Evolutionary conservation across 2,797 vertebrate genomes (phyloP), one percentile per base, ranked within the genome.

Genomic region (Hirundo rustica): DNA sequence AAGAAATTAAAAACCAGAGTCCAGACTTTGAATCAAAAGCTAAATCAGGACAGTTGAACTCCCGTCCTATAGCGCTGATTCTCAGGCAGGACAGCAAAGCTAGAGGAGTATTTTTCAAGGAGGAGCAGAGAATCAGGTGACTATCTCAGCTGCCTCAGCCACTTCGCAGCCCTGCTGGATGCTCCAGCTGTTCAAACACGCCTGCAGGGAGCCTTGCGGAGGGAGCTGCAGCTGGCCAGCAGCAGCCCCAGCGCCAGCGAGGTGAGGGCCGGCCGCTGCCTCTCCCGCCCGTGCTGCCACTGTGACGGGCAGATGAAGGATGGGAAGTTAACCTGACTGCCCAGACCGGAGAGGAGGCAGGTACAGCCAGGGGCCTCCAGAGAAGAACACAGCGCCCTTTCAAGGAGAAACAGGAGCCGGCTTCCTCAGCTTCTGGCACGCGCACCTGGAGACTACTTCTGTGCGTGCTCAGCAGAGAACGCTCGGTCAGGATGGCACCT

Each of bases 171-270:
- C 68, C 95, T 71, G 89, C 15, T 89, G 96, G 96, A 82, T 17
- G 72, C 90, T 85, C 83, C 96, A 97, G 93, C 96, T 96, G 96
- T 93, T 95, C 93, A 97, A 97, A 96, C 92, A 96, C 0, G 19
- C 38, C 71, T 36, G 54, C 84, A 55, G 71, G 76, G 29, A 91
- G 81, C 61, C 83, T 45, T 9, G 4, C 80, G 47, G 92, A 62
- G 85, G 93, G 80, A 91, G 86, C 71, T 79, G 82, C 95, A 95
- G 82, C 94, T 95, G 95, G 53, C 34, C 7, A 1, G 66, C 36
- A 55, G 76, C 88, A 87, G 85, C 36, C 58, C 53, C 73, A 30
- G 79, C 5, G 0, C 19, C 6, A 2, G 50, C 27, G 0, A 45
- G 20, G n/a, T 8, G 0, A 45, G 20, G n/a, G 9, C 61, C 45